Evolutionary conservation across 1,140 invertebrate species (phyloP), one percentile per base, ranked within the genome.

Genomic region (Bilobella aurantiaca): DNA sequence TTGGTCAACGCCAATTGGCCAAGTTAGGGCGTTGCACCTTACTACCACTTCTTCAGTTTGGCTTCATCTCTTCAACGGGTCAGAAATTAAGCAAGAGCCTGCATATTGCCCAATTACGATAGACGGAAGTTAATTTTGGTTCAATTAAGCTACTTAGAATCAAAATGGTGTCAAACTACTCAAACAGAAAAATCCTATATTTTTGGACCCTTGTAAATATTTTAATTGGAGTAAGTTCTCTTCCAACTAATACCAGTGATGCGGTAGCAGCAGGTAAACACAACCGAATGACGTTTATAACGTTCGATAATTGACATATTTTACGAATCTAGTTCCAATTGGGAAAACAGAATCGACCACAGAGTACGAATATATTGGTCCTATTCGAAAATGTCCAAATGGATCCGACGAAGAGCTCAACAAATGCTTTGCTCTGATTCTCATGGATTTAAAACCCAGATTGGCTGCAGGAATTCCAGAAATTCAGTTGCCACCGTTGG

Each of bases 401-500:
- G 66, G 66, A 1, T n/a, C 66, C 0, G 66, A 67, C 37, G 53
- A 42, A 32, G 58, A 46, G 18, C n/a, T 67, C 12, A 67, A 67
- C 21, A n/a, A 31, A 58, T 67, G 66, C 23, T 63, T 67, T 27
- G 27, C n/a, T 1, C 56, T 58, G 21, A 67, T 67, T 49, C 37
- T 67, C 0, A 32, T 42, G 27, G 66, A 67, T 37, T 53, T 67
- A 18, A 63, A 63, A 14, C 66, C 66, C 1, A 58, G 28, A 63
- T 37, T 67, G 21, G 66, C 66, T 0, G 23, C 46, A 1, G 66
- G 66, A 30, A 37, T 67, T 2, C 25, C 53, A 5, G 66, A 67
- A 67, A 67, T 67, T 30, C 30, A 56, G n/a, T 34, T 67, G 16
- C 66, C 66, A 21, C 66, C 66, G 8, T 53, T 67, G n/a, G 66